phyloP scores from a whole-genome alignment of 2,797 vertebrate genomes.

The Discoglossus pictus region DNA sequence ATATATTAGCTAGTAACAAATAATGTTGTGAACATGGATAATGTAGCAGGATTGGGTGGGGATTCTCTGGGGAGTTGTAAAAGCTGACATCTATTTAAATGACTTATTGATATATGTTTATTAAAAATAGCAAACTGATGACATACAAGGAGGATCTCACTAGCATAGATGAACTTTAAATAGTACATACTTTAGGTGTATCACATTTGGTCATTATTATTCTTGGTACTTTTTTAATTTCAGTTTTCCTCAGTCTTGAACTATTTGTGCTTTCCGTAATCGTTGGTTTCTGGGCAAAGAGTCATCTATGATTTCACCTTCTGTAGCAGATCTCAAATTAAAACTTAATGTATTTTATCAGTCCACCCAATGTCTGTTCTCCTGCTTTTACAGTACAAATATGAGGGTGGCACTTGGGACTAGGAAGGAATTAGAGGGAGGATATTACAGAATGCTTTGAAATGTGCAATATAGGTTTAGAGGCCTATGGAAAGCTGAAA shows the following conservation, averaged over 20 bases:
- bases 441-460: slow-evolving; percentile 30
- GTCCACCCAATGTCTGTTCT: slow-evolving; percentile 36
- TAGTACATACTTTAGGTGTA: slow-evolving; percentile 14
- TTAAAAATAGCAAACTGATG: slow-evolving; percentile 8
- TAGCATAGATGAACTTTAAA: slow-evolving; percentile 11
- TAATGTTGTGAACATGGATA: background rate
- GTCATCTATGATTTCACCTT: slow-evolving; percentile 45
- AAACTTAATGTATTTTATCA: slow-evolving; percentile 53
- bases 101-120: slow-evolving; percentile 7
- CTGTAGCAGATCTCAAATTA: slow-evolving; percentile 31
- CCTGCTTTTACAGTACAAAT: background rate
- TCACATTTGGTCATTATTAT: slow-evolving; percentile 17
- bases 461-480: slow-evolving; percentile 12
- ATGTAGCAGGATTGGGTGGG: slow-evolving; percentile 18
- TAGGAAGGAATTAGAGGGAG: slow-evolving; percentile 19
- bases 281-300: slow-evolving; percentile 43
- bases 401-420: slow-evolving; percentile 29
- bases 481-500: slow-evolving; percentile 14
- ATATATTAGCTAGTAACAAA: no score
- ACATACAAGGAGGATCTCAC: background rate
- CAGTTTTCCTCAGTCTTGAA: background rate
- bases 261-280: background rate
- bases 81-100: slow-evolving; percentile 20
- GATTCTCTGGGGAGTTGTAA: slow-evolving; percentile 1
- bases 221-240: slow-evolving; percentile 10